These are phyloP conservation scores for Sarcophilus harrisii DNA, from an alignment of 2,797 vertebrate genomes.

Conservation along the genomic window DNA sequence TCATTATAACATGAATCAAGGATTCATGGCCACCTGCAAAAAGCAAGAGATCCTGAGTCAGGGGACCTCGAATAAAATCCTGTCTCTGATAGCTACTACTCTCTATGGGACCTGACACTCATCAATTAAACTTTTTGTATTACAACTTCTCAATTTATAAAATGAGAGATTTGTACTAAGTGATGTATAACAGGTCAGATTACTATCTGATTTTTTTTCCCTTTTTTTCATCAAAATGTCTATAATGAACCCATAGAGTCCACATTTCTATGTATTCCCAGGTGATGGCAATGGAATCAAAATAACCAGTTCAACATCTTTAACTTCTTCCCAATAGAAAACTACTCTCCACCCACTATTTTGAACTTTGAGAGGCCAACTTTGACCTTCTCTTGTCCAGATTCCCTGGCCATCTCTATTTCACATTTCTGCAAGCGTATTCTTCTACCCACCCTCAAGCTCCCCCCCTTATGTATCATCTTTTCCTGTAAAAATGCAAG, in stretches of 20 bases:
- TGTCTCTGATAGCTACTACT: background rate
- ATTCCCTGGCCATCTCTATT: background rate
- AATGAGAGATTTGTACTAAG: background rate
- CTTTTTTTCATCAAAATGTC: constrained; percentile 62
- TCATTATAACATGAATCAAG: background rate
- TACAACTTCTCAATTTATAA: background rate
- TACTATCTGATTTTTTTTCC: background rate
- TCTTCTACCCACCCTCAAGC: background rate
- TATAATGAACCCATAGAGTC: constrained; percentile 62
- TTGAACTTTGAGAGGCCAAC: background rate
- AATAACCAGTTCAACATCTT: background rate
- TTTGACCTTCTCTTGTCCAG: background rate
- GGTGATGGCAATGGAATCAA: background rate
- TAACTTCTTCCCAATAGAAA: background rate
- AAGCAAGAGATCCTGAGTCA: background rate
- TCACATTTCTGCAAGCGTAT: background rate
- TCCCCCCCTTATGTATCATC: background rate
- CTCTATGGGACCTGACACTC: background rate
- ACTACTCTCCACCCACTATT: background rate
- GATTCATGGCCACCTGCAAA: background rate
- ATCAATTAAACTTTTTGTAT: background rate
- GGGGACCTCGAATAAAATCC: background rate
- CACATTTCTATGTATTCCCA: background rate
- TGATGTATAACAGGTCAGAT: background rate
- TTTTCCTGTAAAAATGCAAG: background rate